phyloP scores from a whole-genome alignment of 2,113 vertebrate genomes.

The Pao palembangensis region DNA sequence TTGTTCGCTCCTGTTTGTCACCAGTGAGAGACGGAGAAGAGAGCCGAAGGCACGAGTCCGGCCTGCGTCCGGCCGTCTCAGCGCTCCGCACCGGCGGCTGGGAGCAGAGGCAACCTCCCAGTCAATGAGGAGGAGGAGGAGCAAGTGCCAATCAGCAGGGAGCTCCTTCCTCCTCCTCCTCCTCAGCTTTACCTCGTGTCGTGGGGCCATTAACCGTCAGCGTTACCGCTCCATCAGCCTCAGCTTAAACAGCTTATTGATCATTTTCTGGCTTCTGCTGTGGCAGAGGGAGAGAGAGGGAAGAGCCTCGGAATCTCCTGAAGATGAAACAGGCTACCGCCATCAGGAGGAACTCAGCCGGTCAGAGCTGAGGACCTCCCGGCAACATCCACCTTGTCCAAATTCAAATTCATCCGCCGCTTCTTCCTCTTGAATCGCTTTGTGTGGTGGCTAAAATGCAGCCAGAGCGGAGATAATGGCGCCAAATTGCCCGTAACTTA shows the following conservation, averaged over 20 bases:
- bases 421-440: too few species aligned
- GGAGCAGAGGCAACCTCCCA: conserved; percentile 30
- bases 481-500: neutral
- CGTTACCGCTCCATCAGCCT: conserved; percentile 54
- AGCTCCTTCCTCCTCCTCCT: conserved; percentile 13
- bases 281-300: conserved; percentile 11
- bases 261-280: conserved; percentile 54
- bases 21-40: conserved; percentile 27
- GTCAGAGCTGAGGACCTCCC: too few species aligned
- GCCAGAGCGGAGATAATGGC: too few species aligned
- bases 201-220: conserved; percentile 53
- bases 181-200: conserved; percentile 27
- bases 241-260: conserved; percentile 54
- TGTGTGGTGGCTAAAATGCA: too few species aligned
- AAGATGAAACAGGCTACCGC: neutral
- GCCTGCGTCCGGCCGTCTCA: neutral
- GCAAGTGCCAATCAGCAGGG: conserved; percentile 49
- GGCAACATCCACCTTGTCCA: too few species aligned
- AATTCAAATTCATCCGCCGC: too few species aligned
- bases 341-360: too few species aligned
- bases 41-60: too few species aligned
- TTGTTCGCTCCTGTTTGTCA: neutral
- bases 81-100: conserved; percentile 30
- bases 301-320: neutral
- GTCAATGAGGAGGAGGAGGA: conserved; percentile 38